Evolutionary conservation across 2,797 vertebrate species (phyloP).

Genomic region (Oreonectes daqikongensis): DNA sequence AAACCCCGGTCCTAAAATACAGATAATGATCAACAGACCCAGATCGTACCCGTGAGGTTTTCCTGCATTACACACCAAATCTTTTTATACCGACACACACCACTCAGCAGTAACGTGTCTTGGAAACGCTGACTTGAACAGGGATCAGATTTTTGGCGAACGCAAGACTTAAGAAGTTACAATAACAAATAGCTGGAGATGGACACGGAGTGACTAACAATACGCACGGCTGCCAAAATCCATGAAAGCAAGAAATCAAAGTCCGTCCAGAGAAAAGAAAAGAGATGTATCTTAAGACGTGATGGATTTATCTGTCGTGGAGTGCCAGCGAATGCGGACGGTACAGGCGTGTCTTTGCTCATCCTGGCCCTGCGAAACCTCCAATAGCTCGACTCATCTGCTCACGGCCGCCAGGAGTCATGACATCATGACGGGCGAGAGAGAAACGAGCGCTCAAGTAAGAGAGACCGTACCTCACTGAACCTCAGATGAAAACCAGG

Average conservation of each 20-base stretch:
- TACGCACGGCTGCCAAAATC: constrained; percentile 50
- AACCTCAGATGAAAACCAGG: neutral
- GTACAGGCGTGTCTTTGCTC: constrained; percentile 23
- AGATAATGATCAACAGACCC: constrained; percentile 48
- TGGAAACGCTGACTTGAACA: neutral
- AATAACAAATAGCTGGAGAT: constrained; percentile 6
- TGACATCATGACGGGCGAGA: constrained; percentile 53
- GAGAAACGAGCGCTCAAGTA: constrained; percentile 41
- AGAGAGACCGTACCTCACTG: constrained; percentile 7
- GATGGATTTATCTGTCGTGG: constrained; percentile 51
- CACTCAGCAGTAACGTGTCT: constrained; percentile 3
- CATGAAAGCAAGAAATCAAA: constrained; percentile 47
- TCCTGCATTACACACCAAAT: constrained; percentile 9
- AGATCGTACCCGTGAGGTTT: constrained; percentile 14
- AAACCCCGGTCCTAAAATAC: constrained; percentile 28
- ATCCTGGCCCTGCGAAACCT: constrained; percentile 28
- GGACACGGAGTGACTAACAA: constrained; percentile 26
- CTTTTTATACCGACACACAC: constrained; percentile 10
- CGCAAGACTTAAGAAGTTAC: neutral
- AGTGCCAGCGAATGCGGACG: constrained; percentile 38
- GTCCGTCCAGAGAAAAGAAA: constrained; percentile 27
- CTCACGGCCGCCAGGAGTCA: constrained; percentile 14
- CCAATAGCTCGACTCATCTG: constrained; percentile 9
- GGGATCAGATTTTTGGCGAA: constrained; percentile 13
- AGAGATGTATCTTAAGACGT: constrained; percentile 25